phyloP scores from a whole-genome alignment of 2,888 invertebrate genomes.

The Mycalesis mineus region DNA sequence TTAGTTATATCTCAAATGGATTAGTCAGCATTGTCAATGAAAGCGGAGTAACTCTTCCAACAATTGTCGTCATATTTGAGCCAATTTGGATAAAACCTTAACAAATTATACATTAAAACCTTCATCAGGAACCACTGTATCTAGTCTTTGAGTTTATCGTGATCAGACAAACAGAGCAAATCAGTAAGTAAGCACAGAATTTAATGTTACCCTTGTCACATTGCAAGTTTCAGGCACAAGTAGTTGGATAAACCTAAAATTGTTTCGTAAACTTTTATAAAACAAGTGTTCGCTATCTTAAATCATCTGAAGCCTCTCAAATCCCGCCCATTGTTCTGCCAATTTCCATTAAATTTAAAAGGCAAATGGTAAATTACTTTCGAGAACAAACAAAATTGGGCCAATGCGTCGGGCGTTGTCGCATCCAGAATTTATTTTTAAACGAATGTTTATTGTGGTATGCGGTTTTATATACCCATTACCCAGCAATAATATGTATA shows the following conservation, averaged over 20 bases:
- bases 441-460: not conserved
- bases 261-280: not conserved
- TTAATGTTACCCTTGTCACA: too few species aligned
- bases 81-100: too few species aligned
- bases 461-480: not conserved
- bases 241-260: not conserved
- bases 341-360: constrained; percentile 20
- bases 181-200: too few species aligned
- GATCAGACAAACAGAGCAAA: too few species aligned
- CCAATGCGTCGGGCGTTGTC: constrained; percentile 9
- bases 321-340: constrained; percentile 20
- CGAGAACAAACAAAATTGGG: constrained; percentile 22
- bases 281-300: not conserved
- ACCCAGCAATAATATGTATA: not conserved
- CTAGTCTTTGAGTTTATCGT: too few species aligned
- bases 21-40: too few species aligned
- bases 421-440: constrained; percentile 12
- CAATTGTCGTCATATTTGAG: too few species aligned
- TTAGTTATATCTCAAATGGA: too few species aligned
- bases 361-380: constrained; percentile 18
- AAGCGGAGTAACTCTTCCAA: too few species aligned
- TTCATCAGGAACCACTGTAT: too few species aligned
- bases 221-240: not conserved
- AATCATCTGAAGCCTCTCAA: constrained; percentile 9
- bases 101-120: too few species aligned